A percentile compares a stretch with the other conserved stretches of the same genome.
phyloP scores from a whole-genome alignment of 2,888 invertebrate genomes.

The Erannis defoliaria region DNA sequence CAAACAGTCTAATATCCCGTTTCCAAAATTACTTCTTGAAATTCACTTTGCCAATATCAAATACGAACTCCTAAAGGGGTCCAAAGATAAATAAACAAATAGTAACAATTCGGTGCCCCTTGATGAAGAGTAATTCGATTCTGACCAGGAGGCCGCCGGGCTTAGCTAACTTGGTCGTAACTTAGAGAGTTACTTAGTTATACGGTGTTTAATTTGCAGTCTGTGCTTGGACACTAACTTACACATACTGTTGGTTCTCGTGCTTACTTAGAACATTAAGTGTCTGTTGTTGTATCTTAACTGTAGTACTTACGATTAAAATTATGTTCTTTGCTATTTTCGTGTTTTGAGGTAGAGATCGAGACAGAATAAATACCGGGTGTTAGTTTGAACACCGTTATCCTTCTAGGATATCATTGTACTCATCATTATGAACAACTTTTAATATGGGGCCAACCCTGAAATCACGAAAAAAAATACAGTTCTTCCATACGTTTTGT shows the following conservation, averaged over 20 bases:
- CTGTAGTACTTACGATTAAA: too few relatives aligned
- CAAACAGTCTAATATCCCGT: constrained; percentile 8
- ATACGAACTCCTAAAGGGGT: constrained; percentile 17
- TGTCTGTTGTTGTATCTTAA: not conserved
- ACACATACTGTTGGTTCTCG: not conserved
- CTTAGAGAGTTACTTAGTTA: constrained; percentile 34
- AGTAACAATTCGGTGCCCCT: constrained; percentile 28
- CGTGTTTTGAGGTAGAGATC: too few relatives aligned
- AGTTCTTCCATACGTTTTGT: too few relatives aligned
- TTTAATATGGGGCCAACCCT: too few relatives aligned
- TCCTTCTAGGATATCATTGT: too few relatives aligned
- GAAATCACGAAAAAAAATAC: too few relatives aligned
- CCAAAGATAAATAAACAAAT: constrained; percentile 35
- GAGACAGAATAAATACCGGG: too few relatives aligned
- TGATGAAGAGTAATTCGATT: constrained; percentile 37
- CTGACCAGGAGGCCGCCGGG: constrained; percentile 23
- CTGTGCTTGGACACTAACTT: constrained; percentile 22
- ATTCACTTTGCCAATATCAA: constrained; percentile 19
- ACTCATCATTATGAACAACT: too few relatives aligned
- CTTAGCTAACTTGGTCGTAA: constrained; percentile 32
- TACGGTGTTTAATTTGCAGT: constrained; percentile 26
- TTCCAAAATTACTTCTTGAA: constrained; percentile 12
- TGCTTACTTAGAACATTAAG: not conserved
- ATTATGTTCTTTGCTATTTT: too few relatives aligned
- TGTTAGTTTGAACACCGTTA: too few relatives aligned